These are phyloP conservation scores for Alectura lathami DNA, from an alignment of 2,113 vertebrate genomes.

Conservation along the genomic window DNA sequence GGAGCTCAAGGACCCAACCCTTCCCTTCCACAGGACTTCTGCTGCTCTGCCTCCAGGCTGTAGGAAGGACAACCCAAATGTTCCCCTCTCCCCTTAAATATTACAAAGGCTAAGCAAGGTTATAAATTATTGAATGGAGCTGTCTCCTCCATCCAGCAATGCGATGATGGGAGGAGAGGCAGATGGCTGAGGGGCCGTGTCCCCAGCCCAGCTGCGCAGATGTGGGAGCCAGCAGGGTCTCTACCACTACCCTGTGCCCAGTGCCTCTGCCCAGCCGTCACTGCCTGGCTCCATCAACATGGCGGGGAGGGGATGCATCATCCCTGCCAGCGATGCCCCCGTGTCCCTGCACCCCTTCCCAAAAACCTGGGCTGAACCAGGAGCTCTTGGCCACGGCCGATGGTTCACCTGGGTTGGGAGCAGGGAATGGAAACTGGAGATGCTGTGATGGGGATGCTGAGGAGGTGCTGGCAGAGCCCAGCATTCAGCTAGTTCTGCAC, in stretches of 20 bases:
- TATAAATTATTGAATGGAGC: constrained; percentile 19
- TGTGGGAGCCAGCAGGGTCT: neutral
- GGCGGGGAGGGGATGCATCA: neutral
- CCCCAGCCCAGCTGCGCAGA: neutral
- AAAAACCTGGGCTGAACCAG: neutral
- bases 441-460: neutral
- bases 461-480: neutral
- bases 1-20: neutral
- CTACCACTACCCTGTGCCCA: neutral
- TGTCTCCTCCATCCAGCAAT: neutral
- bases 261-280: neutral
- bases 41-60: neutral
- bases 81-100: neutral
- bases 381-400: neutral
- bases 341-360: neutral
- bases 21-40: neutral
- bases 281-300: neutral
- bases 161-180: neutral
- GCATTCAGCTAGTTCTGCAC: neutral
- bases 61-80: neutral
- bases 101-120: neutral
- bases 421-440: neutral
- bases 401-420: too few species aligned
- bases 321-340: neutral
- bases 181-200: neutral